Evolutionary conservation across 1,140 invertebrate genomes (phyloP).

Genomic region (Danaus plexippus): DNA sequence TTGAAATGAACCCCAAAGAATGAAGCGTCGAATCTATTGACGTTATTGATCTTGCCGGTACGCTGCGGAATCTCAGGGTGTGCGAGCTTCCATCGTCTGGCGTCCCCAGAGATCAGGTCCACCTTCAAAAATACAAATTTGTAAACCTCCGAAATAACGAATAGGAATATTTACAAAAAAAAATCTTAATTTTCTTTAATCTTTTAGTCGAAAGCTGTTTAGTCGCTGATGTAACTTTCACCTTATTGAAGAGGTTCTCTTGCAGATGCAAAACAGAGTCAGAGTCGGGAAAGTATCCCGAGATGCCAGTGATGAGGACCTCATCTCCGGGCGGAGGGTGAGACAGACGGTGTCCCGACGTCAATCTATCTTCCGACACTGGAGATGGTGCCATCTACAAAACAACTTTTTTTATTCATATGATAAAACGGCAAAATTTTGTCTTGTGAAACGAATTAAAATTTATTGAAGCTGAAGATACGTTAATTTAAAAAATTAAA

Average conservation of each 20-base stretch:
- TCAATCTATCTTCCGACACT: constrained; percentile 43
- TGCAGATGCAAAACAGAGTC: constrained; percentile 84
- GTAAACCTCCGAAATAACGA: background rate
- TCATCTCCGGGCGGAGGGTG: constrained; percentile 78
- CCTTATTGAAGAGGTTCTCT: constrained; percentile 85
- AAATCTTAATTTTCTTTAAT: background rate
- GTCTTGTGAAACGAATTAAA: too few species aligned
- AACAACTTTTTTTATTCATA: background rate
- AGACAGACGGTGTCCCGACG: constrained; percentile 60
- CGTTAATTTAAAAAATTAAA: too few species aligned
- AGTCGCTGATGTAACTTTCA: constrained; percentile 31
- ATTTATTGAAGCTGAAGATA: too few species aligned
- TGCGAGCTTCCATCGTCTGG: constrained; percentile 80
- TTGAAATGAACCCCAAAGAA: constrained; percentile 88
- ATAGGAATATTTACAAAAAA: background rate
- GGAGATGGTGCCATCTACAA: constrained; percentile 50
- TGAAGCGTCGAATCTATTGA: constrained; percentile 86
- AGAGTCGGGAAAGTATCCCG: constrained; percentile 90
- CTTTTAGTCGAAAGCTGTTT: background rate
- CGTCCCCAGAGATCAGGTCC: constrained; percentile 87
- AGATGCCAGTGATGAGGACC: constrained; percentile 83
- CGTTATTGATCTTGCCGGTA: constrained; percentile 84
- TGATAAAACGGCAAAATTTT: too few species aligned
- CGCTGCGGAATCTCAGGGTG: constrained; percentile 80
- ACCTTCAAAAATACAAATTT: constrained; percentile 54